A percentile compares a stretch with the other conserved stretches of the same genome.
These are phyloP conservation scores for Drosophila nigromelanica DNA, from an alignment of 1,140 invertebrate species.

Conservation along the genomic window DNA sequence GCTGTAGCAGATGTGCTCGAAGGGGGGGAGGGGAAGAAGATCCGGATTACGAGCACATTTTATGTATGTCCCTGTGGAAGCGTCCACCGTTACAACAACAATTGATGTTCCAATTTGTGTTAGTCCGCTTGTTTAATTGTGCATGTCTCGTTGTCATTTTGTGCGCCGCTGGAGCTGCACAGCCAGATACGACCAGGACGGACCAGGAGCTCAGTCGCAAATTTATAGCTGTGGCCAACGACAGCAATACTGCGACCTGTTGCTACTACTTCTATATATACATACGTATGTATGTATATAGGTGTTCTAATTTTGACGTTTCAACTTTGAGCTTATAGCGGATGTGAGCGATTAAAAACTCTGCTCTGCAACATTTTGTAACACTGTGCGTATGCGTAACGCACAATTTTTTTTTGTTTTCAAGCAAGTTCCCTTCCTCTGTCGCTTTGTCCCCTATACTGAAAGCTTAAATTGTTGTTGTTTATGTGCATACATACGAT, in stretches of 20 bases:
- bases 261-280: slow-evolving; percentile 43
- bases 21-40: not conserved
- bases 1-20: slow-evolving; percentile 32
- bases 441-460: not conserved
- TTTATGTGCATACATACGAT: slow-evolving; percentile 43
- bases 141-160: slow-evolving; percentile 74
- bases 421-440: not conserved
- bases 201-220: slow-evolving; percentile 17
- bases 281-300: not conserved
- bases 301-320: not conserved
- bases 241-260: slow-evolving; percentile 21
- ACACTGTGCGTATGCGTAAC: slow-evolving; percentile 60
- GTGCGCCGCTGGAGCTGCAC: slow-evolving; percentile 6
- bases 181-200: slow-evolving; percentile 33
- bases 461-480: slow-evolving; percentile 35
- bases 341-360: slow-evolving; percentile 12
- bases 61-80: not conserved
- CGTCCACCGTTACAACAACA: slow-evolving; percentile 15
- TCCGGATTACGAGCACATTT: slow-evolving; percentile 37
- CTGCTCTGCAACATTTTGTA: slow-evolving; percentile 27
- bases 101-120: slow-evolving; percentile 51
- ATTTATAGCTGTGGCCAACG: no score
- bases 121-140: slow-evolving; percentile 74
- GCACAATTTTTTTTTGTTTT: not conserved
- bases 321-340: slow-evolving; percentile 9